These are phyloP conservation scores for Columba livia DNA, from an alignment of 2,113 vertebrate genomes.

Conservation along the genomic window DNA sequence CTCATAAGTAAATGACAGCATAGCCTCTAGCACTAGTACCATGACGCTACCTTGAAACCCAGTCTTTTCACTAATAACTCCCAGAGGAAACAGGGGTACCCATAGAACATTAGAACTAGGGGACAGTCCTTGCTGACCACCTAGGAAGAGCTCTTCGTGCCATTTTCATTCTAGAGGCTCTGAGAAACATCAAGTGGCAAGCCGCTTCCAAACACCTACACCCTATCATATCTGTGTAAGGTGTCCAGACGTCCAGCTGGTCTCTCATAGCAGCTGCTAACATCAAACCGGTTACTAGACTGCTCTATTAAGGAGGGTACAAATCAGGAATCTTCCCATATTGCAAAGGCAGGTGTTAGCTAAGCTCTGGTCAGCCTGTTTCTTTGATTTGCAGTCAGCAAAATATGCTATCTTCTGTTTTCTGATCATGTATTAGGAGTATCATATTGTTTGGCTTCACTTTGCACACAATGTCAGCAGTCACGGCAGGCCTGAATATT, in stretches of 20 bases:
- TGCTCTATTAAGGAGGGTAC: background rate
- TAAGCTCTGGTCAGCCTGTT: background rate
- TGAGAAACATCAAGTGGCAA: background rate
- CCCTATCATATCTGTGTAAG: background rate
- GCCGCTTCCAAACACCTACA: background rate
- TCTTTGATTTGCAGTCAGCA: background rate
- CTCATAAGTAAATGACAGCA: background rate
- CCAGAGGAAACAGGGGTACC: background rate
- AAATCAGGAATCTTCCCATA: background rate
- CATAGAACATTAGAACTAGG: background rate
- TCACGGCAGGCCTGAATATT: background rate
- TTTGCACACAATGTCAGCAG: background rate
- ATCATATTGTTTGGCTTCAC: background rate
- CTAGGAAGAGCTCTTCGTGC: background rate
- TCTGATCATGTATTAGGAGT: background rate
- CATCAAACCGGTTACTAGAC: background rate
- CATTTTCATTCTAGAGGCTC: background rate
- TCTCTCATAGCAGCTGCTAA: background rate
- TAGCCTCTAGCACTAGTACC: background rate
- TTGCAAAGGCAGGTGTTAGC: background rate
- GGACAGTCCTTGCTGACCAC: background rate
- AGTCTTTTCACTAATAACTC: background rate
- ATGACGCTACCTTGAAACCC: background rate
- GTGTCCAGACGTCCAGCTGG: accelerated
- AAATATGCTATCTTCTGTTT: background rate